Evolutionary conservation across 2,113 vertebrate species (phyloP), one percentile per base, ranked within the genome.

Genomic region (Triplophysa dalaica): DNA sequence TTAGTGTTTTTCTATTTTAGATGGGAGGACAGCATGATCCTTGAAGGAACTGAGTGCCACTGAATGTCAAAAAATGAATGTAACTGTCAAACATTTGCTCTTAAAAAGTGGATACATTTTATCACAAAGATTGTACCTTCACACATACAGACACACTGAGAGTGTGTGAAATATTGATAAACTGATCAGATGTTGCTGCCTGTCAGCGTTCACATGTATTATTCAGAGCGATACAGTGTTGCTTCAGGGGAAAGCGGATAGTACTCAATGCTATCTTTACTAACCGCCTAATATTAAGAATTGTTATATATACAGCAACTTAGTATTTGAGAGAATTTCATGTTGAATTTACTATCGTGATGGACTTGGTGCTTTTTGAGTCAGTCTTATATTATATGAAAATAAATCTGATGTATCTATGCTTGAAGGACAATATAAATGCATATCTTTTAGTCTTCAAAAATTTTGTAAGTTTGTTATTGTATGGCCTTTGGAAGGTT

Each of bases 101-200:
- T 43, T 11, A 43, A 43, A 45, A 16, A 6, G 50, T 16, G 2
- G 48, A 14, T 52, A 16, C 14, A 6, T 52, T 4, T 61, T 60
- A 9, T 26, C 1, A 10, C 3, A 63, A 45, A 63, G 12, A 19
- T 58, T 48, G 16, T 13, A 75, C 58, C 22, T 48, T 16, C 17
- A 75, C 14, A 4, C 21, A n/a, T 13, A 75, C 21, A 61, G 60
- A 75, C 26, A 17, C 41, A 26, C 21, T 26, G 72, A 1, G 17
- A 56, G 22, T 75, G 58, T 13, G 13, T 75, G 2, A n/a, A 75
- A 62, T 63, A 75, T 75, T 48, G 45, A 75, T 63, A 17, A 61
- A 10, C 56, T 45, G 58, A 75, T 75, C 58, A 50, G 41, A 75
- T 75, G 72, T 75, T 63, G 58, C 21, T 63, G 58, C 24, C 72